These are phyloP conservation scores for Recurvirostra avosetta DNA, from an alignment of 2,113 vertebrate species.

Conservation along the genomic window DNA sequence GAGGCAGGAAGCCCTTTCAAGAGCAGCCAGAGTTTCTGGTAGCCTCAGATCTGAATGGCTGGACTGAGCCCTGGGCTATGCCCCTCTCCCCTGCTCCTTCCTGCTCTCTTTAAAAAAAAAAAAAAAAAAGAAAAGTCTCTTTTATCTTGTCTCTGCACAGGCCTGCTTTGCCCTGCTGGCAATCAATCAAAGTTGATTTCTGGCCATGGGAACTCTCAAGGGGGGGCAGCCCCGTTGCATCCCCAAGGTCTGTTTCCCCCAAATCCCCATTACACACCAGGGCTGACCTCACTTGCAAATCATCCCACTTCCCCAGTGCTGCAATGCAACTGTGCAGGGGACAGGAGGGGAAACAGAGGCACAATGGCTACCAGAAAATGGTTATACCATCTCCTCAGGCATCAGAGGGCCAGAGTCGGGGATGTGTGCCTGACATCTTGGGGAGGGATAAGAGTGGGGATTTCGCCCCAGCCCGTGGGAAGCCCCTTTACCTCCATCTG, in stretches of 20 bases:
- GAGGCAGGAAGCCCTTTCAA: conserved; percentile 51
- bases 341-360: not conserved
- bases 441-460: not conserved
- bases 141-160: not conserved
- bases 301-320: not conserved
- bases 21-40: not conserved
- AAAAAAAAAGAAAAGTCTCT: not conserved
- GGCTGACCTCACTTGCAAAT: not conserved
- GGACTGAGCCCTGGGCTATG: not conserved
- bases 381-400: not conserved
- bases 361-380: not conserved
- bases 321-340: not conserved
- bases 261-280: not conserved
- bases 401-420: not conserved
- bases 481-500: not conserved
- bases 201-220: not conserved
- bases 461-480: not conserved
- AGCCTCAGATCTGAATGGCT: not conserved
- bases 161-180: not conserved
- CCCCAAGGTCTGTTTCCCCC: not conserved
- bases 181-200: not conserved
- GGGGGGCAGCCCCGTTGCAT: not conserved
- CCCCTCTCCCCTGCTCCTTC: not conserved
- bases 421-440: too few relatives aligned
- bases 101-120: not conserved